These are phyloP conservation scores for Oncopodura yosiiana DNA, from an alignment of 1,140 invertebrate genomes.

Conservation along the genomic window DNA sequence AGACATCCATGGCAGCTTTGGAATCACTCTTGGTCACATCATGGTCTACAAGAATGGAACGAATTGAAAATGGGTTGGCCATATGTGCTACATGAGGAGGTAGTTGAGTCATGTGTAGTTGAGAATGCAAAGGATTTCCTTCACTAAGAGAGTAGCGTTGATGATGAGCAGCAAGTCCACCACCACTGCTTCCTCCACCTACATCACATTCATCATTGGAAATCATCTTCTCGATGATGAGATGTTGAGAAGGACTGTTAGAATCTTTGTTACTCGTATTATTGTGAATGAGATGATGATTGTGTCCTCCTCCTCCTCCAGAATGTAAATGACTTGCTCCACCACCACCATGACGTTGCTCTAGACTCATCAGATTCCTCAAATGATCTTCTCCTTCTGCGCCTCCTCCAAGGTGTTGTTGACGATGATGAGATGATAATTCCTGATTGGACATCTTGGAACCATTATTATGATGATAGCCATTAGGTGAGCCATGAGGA, in stretches of 20 bases:
- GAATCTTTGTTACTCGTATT: constrained; percentile 19
- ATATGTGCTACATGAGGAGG: constrained; percentile 39
- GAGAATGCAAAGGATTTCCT: constrained; percentile 37
- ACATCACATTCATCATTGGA: constrained; percentile 18
- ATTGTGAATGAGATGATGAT: constrained; percentile 28
- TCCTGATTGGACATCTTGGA: too few species aligned
- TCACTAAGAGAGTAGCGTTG: constrained; percentile 35
- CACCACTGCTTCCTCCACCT: constrained; percentile 5
- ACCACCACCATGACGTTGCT: constrained; percentile 6
- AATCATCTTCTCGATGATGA: constrained; percentile 31
- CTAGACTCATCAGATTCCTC: constrained; percentile 21
- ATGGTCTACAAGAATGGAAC: constrained; percentile 4
- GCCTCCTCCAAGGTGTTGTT: constrained; percentile 36
- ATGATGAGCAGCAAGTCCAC: constrained; percentile 36
- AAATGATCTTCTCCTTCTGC: constrained; percentile 14
- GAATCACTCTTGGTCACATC: constrained; percentile 9
- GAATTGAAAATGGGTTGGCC: constrained; percentile 41
- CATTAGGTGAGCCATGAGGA: constrained; percentile 25
- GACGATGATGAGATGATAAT: constrained; percentile 35
- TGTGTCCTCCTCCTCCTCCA: constrained; percentile 13
- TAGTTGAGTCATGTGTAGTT: constrained; percentile 52
- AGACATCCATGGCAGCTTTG: too few species aligned
- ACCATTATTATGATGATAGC: constrained; percentile 29
- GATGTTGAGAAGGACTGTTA: constrained; percentile 26
- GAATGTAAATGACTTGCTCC: constrained; percentile 7